A percentile compares a stretch with the other conserved stretches of the same genome.
Conservation (phyloP, 2,797 vertebrate species). For the Oreochromis mossambicus region DNA sequence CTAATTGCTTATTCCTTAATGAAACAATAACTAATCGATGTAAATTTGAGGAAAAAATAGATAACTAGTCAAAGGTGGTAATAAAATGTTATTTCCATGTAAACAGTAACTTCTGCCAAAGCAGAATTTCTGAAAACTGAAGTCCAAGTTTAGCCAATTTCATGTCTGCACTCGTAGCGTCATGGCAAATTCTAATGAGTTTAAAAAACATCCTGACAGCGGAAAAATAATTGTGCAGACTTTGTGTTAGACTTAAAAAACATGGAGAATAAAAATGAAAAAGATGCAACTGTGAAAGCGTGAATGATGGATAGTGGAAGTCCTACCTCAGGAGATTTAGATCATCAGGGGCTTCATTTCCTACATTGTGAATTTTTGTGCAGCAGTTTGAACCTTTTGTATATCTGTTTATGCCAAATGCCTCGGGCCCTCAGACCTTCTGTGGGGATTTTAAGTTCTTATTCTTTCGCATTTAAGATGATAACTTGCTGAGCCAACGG, state of each 20-base stretch:
- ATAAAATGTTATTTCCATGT: background rate
- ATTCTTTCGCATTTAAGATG: background rate
- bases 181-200: background rate
- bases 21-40: background rate
- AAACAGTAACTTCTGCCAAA: background rate
- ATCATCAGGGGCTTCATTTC: background rate
- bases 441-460: background rate
- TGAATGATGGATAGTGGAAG: background rate
- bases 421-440: background rate
- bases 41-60: background rate
- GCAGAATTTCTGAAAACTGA: background rate
- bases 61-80: rapidly evolving
- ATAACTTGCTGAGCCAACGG: background rate
- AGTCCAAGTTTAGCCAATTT: background rate
- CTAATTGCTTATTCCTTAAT: background rate
- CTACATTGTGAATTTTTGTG: background rate
- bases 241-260: background rate
- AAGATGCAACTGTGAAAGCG: background rate
- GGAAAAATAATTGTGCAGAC: background rate
- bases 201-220: background rate
- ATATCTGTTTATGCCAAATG: background rate
- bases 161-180: background rate
- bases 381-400: background rate
- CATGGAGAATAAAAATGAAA: background rate
- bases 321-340: background rate